A percentile compares a stretch with the other conserved stretches of the same genome.
These are phyloP conservation scores for Oreochromis grahami DNA, from an alignment of 2,797 vertebrate genomes.

Conservation along the genomic window DNA sequence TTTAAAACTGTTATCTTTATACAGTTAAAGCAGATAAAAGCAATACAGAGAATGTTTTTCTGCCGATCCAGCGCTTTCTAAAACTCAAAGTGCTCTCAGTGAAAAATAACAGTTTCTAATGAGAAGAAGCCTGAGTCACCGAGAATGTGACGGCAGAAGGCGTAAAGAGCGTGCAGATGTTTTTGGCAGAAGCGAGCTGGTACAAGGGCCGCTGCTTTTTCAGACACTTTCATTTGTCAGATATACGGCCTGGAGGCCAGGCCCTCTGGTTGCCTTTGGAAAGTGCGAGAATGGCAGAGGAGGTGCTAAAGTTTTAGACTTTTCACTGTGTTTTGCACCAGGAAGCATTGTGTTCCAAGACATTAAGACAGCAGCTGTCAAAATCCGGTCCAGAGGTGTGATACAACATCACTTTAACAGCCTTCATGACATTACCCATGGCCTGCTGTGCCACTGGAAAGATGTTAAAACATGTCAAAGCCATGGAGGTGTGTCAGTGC, in stretches of 20 bases:
- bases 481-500: background rate
- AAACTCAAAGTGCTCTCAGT: background rate
- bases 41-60: background rate
- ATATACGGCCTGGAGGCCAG: background rate
- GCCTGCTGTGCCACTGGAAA: background rate
- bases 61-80: background rate
- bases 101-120: fast-evolving
- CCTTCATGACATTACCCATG: background rate
- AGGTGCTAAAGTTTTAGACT: fast-evolving
- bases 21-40: background rate
- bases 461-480: background rate
- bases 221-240: background rate
- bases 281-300: background rate
- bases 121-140: background rate
- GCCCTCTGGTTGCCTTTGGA: background rate
- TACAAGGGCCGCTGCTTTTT: background rate
- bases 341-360: background rate
- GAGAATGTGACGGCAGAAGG: background rate
- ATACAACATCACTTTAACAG: background rate
- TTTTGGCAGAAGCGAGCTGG: background rate
- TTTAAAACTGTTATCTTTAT: background rate
- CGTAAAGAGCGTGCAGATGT: background rate
- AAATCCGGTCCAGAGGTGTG: background rate
- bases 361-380: background rate
- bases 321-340: background rate